phyloP scores from a whole-genome alignment of 2,888 invertebrate species.

The Lasius platythorax region DNA sequence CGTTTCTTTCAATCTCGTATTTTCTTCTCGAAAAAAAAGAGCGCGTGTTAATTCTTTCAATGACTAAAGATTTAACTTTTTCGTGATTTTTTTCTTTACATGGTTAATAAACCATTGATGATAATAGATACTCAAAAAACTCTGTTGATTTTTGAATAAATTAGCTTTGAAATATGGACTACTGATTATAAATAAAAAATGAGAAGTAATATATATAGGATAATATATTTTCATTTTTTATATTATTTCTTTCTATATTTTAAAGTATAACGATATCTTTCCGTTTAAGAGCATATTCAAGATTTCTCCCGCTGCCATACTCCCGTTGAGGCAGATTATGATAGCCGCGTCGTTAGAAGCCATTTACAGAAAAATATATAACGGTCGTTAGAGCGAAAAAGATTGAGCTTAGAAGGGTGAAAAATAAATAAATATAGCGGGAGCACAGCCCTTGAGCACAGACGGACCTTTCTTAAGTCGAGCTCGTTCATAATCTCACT shows the following conservation, averaged over 20 bases:
- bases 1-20: conserved; percentile 19
- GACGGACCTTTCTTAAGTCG: conserved; percentile 74
- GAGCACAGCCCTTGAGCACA: conserved; percentile 71
- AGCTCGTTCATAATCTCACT: conserved; percentile 82
- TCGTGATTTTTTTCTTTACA: neutral
- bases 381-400: conserved; percentile 75
- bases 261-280: neutral
- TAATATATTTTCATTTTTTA: neutral
- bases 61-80: neutral
- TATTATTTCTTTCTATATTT: neutral
- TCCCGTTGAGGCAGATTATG: conserved; percentile 8
- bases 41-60: neutral
- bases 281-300: neutral
- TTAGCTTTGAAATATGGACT: neutral
- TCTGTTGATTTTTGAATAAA: neutral
- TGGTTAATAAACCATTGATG: neutral
- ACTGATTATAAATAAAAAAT: neutral
- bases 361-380: conserved; percentile 80
- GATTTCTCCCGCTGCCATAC: neutral
- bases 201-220: neutral
- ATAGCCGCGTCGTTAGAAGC: conserved; percentile 67
- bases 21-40: neutral
- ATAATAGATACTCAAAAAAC: neutral
- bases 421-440: conserved; percentile 82
- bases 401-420: conserved; percentile 72